Evolutionary conservation across 2,888 invertebrate species (phyloP).

Genomic region (Orthosia incerta): DNA sequence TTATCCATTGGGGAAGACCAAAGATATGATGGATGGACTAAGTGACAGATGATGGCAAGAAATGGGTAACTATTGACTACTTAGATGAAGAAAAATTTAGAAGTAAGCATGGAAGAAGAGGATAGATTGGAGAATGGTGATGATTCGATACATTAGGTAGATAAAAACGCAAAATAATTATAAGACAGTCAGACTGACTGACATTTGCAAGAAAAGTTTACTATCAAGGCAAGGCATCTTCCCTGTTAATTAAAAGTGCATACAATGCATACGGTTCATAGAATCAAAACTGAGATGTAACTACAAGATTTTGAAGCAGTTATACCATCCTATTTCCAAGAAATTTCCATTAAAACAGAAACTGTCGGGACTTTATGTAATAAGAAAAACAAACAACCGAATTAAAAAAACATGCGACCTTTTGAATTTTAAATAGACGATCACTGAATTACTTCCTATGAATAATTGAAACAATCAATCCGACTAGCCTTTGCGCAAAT

Average conservation of each 20-base stretch:
- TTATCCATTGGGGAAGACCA: no score
- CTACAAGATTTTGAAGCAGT: constrained; percentile 4
- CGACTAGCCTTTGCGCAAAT: no score
- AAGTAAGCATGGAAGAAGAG: no score
- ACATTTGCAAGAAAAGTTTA: not conserved
- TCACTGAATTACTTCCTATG: constrained; percentile 55
- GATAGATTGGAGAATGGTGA: no score
- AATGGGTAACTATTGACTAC: no score
- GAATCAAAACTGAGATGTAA: not conserved
- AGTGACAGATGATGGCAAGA: no score
- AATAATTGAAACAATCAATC: constrained; percentile 45
- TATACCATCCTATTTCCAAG: not conserved
- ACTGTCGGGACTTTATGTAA: no score
- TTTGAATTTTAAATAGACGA: constrained; percentile 49
- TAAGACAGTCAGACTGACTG: not conserved
- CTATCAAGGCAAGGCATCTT: not conserved
- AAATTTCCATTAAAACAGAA: no score
- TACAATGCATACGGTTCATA: no score
- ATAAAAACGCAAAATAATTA: not conserved
- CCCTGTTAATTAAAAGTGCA: not conserved
- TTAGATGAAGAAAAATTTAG: no score
- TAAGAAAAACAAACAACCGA: constrained; percentile 14
- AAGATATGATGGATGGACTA: no score
- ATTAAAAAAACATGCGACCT: constrained; percentile 1
- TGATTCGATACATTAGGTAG: no score